Evolutionary conservation across 2,113 vertebrate species (phyloP).

Genomic region (Donacobius atricapilla): DNA sequence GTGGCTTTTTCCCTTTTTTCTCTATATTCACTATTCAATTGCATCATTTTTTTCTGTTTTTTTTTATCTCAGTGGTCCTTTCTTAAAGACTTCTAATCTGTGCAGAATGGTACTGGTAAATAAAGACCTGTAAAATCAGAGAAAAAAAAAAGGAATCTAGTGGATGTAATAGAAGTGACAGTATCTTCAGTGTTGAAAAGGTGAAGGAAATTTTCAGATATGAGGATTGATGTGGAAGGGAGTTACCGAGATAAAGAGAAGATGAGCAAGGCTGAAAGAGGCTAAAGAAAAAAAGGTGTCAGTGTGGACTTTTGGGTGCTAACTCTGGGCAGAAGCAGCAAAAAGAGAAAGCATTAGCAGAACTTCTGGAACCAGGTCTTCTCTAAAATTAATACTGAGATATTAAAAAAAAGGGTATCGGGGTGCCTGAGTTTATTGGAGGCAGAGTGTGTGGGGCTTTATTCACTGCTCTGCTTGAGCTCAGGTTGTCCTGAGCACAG

Average conservation of each 20-base stretch:
- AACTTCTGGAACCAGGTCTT: neutral
- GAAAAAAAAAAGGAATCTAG: neutral
- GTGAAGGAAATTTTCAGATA: neutral
- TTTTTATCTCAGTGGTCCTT: neutral
- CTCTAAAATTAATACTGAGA: neutral
- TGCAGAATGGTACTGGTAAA: neutral
- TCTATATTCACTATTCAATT: neutral
- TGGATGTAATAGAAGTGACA: neutral
- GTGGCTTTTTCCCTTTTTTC: accelerated
- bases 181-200: neutral
- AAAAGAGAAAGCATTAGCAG: neutral
- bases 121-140: neutral
- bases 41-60: neutral
- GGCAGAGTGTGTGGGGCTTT: neutral
- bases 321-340: neutral
- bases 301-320: neutral
- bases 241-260: neutral
- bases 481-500: neutral
- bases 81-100: neutral
- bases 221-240: neutral
- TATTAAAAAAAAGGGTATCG: accelerated
- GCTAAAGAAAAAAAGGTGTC: neutral
- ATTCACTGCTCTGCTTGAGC: neutral
- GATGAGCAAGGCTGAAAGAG: neutral
- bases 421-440: neutral